Evolutionary conservation across 2,113 vertebrate species (phyloP).

Genomic region (Oenanthe melanoleuca): DNA sequence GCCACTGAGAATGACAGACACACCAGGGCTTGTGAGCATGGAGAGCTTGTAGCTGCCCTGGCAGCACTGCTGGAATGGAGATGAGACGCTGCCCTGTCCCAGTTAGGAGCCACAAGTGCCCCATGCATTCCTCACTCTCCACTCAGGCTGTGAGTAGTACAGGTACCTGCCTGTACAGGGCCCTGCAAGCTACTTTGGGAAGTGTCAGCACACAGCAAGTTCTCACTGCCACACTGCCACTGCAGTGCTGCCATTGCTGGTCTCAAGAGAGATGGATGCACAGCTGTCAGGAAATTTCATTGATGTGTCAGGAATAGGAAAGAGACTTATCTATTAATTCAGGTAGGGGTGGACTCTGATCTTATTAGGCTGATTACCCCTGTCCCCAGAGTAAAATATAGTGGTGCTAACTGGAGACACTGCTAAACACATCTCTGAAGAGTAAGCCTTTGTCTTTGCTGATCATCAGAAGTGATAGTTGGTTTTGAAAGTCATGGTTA

Average conservation of each 20-base stretch:
- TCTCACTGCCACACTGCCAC: not conserved
- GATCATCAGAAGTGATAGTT: not conserved
- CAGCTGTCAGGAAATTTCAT: not conserved
- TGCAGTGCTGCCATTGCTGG: not conserved
- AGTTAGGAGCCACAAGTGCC: not conserved
- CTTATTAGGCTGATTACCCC: not conserved
- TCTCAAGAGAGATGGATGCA: not conserved
- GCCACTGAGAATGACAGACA: too few species aligned
- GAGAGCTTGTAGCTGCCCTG: not conserved
- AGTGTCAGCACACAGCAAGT: not conserved
- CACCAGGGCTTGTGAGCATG: not conserved
- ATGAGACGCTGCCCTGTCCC: not conserved
- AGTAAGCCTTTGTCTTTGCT: not conserved
- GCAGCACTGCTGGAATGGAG: not conserved
- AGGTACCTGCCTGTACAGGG: not conserved
- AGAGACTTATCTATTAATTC: not conserved
- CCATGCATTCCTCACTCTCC: not conserved
- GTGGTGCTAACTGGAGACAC: not conserved
- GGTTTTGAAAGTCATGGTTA: not conserved
- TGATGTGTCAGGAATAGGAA: not conserved
- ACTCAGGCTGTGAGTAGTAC: not conserved
- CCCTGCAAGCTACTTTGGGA: not conserved
- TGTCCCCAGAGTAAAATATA: not conserved
- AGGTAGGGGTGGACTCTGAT: not conserved
- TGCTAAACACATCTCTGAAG: not conserved